A percentile compares a stretch with the other conserved stretches of the same genome.
phyloP scores from a whole-genome alignment of 2,888 invertebrate genomes.

The Operophtera brumata region DNA sequence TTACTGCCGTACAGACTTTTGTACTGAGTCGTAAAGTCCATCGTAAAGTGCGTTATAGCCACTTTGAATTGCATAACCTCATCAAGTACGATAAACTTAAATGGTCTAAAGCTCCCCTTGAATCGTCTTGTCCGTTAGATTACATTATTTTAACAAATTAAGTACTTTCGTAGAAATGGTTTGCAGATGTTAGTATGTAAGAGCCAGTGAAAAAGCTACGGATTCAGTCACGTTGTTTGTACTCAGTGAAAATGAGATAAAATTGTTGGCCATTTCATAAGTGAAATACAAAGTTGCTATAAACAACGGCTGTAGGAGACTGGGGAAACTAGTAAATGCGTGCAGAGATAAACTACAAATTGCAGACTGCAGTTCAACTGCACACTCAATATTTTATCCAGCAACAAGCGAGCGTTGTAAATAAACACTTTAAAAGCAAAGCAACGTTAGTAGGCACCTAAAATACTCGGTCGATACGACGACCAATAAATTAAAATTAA shows the following conservation, averaged over 20 bases:
- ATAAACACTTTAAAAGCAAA: constrained; percentile 66
- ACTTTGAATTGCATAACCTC: constrained; percentile 32
- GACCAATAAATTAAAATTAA: constrained; percentile 82
- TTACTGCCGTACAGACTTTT: constrained; percentile 39
- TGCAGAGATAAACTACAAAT: constrained; percentile 26
- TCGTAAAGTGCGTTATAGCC: constrained; percentile 35
- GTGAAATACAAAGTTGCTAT: constrained; percentile 13
- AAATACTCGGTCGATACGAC: constrained; percentile 77
- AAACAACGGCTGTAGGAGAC: constrained; percentile 12
- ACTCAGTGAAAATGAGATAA: background rate
- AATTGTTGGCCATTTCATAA: background rate
- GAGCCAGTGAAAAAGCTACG: background rate
- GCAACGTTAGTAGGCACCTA: constrained; percentile 71
- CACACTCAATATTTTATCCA: constrained; percentile 40
- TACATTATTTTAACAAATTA: constrained; percentile 6
- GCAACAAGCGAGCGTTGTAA: constrained; percentile 49
- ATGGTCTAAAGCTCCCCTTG: constrained; percentile 14
- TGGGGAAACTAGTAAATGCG: constrained; percentile 13
- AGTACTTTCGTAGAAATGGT: background rate
- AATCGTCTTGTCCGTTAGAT: constrained; percentile 12
- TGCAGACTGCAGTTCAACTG: constrained; percentile 28
- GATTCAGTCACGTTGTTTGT: background rate
- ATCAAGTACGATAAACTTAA: constrained; percentile 27
- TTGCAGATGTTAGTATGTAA: background rate
- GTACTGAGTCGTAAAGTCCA: constrained; percentile 34